phyloP scores from a whole-genome alignment of 2,888 invertebrate species.

The Myopa tessellatipennis region DNA sequence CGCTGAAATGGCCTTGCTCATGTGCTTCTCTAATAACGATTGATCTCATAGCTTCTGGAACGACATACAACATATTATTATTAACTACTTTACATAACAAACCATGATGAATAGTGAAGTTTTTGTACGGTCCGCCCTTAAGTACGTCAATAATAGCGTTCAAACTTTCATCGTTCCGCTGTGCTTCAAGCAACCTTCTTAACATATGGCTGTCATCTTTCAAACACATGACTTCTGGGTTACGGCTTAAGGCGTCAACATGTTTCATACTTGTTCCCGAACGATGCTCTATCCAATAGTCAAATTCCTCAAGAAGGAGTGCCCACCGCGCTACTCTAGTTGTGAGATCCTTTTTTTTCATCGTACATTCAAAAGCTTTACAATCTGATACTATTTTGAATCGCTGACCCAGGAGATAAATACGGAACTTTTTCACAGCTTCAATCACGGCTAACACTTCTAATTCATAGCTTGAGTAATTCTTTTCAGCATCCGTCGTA shows the following conservation, averaged over 20 bases:
- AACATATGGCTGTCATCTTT: constrained; percentile 22
- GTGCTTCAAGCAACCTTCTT: constrained; percentile 30
- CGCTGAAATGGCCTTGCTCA: constrained; percentile 19
- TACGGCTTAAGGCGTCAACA: constrained; percentile 45
- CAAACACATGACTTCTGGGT: constrained; percentile 31
- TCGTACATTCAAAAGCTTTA: not conserved
- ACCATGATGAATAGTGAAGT: constrained; percentile 1
- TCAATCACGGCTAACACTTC: too few species aligned
- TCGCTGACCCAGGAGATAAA: constrained; percentile 53
- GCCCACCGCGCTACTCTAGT: constrained; percentile 38
- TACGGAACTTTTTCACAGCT: constrained; percentile 38
- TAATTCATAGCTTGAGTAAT: too few species aligned
- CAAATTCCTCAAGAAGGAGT: constrained; percentile 39
- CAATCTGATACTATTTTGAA: constrained; percentile 45
- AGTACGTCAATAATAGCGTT: not conserved
- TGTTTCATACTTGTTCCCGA: too few species aligned
- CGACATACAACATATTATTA: constrained; percentile 8
- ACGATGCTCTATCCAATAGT: constrained; percentile 42
- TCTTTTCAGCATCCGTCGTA: constrained; percentile 39
- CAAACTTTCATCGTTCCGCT: constrained; percentile 19
- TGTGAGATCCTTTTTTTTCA: constrained; percentile 26
- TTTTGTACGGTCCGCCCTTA: not conserved
- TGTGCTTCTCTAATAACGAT: constrained; percentile 5
- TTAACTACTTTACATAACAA: constrained; percentile 23
- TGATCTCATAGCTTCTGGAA: constrained; percentile 14